Conservation (phyloP, 2,888 invertebrate genomes). For the Hypomecis atomaria region DNA sequence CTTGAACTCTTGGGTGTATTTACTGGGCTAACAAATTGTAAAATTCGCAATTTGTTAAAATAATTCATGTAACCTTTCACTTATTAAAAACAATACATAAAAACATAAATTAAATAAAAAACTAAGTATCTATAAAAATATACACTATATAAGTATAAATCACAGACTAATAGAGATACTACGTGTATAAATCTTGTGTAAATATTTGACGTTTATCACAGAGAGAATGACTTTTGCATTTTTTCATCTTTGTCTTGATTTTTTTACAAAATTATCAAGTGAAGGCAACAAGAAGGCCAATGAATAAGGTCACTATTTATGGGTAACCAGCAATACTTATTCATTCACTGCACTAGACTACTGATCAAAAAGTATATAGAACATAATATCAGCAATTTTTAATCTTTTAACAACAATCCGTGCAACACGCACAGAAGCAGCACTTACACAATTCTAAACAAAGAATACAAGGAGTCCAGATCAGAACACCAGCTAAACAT, state of each 20-base stretch:
- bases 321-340: too few species aligned
- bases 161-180: too few species aligned
- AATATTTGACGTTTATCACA: too few species aligned
- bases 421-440: conserved; percentile 54
- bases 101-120: conserved; percentile 6
- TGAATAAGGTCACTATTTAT: too few species aligned
- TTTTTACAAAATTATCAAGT: too few species aligned
- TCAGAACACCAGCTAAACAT: conserved; percentile 48
- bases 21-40: background rate
- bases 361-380: too few species aligned
- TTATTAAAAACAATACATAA: conserved; percentile 10
- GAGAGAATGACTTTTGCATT: too few species aligned
- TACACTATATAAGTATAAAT: background rate
- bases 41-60: background rate
- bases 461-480: conserved; percentile 60
- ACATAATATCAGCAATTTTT: background rate
- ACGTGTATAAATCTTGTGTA: too few species aligned
- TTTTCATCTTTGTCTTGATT: too few species aligned
- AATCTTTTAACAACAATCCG: conserved; percentile 42
- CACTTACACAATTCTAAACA: conserved; percentile 57
- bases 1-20: background rate
- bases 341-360: too few species aligned
- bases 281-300: too few species aligned
- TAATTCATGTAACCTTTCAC: conserved; percentile 6
- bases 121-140: background rate